These are phyloP conservation scores for Ormyrus labotus DNA, from an alignment of 2,888 invertebrate genomes.

Conservation along the genomic window DNA sequence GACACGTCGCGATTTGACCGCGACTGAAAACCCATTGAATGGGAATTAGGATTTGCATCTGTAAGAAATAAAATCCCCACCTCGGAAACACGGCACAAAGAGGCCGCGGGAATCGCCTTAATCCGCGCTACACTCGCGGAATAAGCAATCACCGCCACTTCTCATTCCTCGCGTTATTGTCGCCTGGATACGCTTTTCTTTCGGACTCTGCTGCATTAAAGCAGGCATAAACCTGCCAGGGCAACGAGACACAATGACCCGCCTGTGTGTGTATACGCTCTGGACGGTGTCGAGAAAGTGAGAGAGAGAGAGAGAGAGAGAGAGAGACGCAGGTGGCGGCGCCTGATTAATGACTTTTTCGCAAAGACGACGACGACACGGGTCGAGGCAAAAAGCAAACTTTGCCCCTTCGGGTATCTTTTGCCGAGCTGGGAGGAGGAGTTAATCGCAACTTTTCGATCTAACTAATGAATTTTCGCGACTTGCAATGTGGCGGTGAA, in stretches of 20 bases:
- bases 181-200: conserved; percentile 22
- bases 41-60: conserved; percentile 46
- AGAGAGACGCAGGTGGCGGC: conserved; percentile 60
- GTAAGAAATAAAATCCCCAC: conserved; percentile 29
- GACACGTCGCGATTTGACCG: too few species aligned
- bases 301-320: too few species aligned
- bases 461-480: conserved; percentile 32
- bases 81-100: background rate
- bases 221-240: conserved; percentile 34
- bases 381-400: background rate
- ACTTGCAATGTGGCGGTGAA: background rate
- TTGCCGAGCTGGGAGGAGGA: background rate
- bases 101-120: conserved; percentile 5
- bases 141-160: conserved; percentile 67
- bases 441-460: conserved; percentile 36
- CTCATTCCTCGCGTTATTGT: conserved; percentile 54
- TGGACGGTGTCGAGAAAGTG: too few species aligned
- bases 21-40: background rate
- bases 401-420: background rate
- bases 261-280: background rate
- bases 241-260: conserved; percentile 6
- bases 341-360: conserved; percentile 65
- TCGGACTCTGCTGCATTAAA: conserved; percentile 14
- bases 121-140: conserved; percentile 56
- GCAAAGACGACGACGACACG: background rate